Conservation (phyloP, 2,797 vertebrate species). For the Trematomus bernacchii region DNA sequence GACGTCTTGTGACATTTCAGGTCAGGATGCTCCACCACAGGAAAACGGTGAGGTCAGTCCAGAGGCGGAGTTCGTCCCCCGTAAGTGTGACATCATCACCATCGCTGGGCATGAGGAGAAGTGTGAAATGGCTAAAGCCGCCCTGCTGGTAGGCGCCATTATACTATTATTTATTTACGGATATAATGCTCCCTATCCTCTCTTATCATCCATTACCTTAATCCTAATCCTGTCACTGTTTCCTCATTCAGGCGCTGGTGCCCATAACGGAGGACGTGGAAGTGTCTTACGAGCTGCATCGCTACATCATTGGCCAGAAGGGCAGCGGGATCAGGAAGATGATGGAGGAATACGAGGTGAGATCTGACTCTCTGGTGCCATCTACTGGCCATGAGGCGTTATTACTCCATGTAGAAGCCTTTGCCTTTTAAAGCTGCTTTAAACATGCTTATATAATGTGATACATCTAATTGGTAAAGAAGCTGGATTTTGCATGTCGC, state of each 20-base stretch:
- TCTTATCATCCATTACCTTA: background rate
- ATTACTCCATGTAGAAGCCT: background rate
- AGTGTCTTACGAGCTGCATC: conserved; percentile 86
- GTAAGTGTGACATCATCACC: conserved; percentile 85
- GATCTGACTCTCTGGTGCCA: conserved; percentile 16
- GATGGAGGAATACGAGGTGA: conserved; percentile 90
- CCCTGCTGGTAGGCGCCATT: conserved; percentile 78
- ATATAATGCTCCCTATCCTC: background rate
- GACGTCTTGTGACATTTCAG: conserved; percentile 53
- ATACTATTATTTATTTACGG: background rate
- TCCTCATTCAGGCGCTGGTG: conserved; percentile 80
- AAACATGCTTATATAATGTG: background rate
- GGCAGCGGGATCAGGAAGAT: conserved; percentile 89
- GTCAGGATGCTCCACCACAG: conserved; percentile 76
- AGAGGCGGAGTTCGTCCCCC: conserved; percentile 74
- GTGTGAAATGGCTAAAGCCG: conserved; percentile 82
- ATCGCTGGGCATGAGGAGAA: conserved; percentile 85
- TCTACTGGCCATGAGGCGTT: conserved; percentile 9
- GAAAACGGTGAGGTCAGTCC: conserved; percentile 82
- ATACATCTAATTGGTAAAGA: no score
- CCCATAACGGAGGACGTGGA: conserved; percentile 86
- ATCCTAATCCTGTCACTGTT: background rate
- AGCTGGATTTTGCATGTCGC: background rate
- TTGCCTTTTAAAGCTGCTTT: background rate
- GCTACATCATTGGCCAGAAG: conserved; percentile 89